Evolutionary conservation across 2,888 invertebrate genomes (phyloP), one percentile per base, ranked within the genome.

Genomic region (Caenorhabditis panamensis): DNA sequence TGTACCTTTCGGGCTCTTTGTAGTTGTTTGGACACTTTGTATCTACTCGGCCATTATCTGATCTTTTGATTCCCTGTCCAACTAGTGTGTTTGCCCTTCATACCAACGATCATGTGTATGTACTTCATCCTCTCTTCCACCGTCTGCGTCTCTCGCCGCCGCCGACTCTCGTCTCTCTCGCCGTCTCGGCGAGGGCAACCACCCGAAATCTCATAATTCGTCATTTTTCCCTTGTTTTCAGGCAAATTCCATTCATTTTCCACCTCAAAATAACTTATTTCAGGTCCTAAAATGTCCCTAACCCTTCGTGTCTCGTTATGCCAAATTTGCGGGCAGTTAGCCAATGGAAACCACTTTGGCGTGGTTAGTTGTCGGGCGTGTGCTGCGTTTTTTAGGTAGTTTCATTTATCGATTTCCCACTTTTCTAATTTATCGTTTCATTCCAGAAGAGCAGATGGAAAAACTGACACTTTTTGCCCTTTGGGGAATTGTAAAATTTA

Each of bases 291-390:
- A 41, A 41, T 41, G 41, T 41, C 41, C 41, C 2, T 16, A 9
- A 9, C 58, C 1, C 18, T 36, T 6, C 36, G 36, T 11, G n/a
- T 54, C 5, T 54, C 54, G 16, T 11, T 54, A 16, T 82, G 82
- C 26, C 64, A 66, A 59, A 58, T 82, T n/a, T 82, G 82, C 62
- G 78, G 66, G 13, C 68, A 79, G 37, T 49, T 62, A 0, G 82
- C 68, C 3, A 73, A 69, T 54, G 82, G 82, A 0, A 62, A 78
- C 20, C 82, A 82, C 28, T 82, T 82, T 28, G 82, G 82, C 22
- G 69, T 59, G 61, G 26, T 61, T 9, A 69, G 69, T 31, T 69
- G 69, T 44, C 22, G 69, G 9, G 69, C 69, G 0, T 69, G 69
- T 53, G 69, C 69, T 5, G 69, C 69, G n/a, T 69, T 69, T 61